Base-by-base conservation (phyloP, 1,140 invertebrate species). In the Pinna nobilis region DNA sequence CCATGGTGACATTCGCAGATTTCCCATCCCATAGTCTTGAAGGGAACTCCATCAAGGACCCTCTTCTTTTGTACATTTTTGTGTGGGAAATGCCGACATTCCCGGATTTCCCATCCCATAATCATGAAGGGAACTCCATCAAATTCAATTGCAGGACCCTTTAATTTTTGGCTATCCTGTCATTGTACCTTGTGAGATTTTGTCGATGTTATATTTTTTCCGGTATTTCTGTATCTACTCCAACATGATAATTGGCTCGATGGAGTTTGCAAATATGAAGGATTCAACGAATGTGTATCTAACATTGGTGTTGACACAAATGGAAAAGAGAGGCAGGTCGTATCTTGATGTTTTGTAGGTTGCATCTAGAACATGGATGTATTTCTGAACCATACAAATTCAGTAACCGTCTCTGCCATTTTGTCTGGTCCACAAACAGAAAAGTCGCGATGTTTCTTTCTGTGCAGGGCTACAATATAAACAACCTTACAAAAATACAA, bases 301-400 rank as follows among this genome's bases (percentile, higher is more conserved):
- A 20, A 32, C n/a, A 35, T 50, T 63, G 25, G 33, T 51, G 6
- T 51, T 37, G 0, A 53, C 41, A 68, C 57, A 68, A 7, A 50
- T 18, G 30, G 44, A 60, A 55, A 60, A 44, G 13, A 59, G 47
- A 6, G 64, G 32, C 0, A 68, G 15, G n/a, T 32, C 37, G 33
- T 69, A 57, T 39, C 60, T 39, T 23, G 33, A 44, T 0, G 41
- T 59, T 23, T 66, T 57, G 23, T 68, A 47, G 61, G 57, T 49
- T 23, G 60, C 63, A 63, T 68, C 72, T 9, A 60, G 30, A 30
- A 64, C n/a, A 50, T 57, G 37, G 3, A 65, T 50, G n/a, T 53
- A 53, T 37, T 63, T 68, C 50, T 28, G 39, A 7, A 2, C 65
- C 65, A 57, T 57, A 68, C 13, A 13, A 39, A 3, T 2, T 1